These are phyloP conservation scores for Ichneumon xanthorius DNA, from an alignment of 2,888 invertebrate genomes.

Conservation along the genomic window DNA sequence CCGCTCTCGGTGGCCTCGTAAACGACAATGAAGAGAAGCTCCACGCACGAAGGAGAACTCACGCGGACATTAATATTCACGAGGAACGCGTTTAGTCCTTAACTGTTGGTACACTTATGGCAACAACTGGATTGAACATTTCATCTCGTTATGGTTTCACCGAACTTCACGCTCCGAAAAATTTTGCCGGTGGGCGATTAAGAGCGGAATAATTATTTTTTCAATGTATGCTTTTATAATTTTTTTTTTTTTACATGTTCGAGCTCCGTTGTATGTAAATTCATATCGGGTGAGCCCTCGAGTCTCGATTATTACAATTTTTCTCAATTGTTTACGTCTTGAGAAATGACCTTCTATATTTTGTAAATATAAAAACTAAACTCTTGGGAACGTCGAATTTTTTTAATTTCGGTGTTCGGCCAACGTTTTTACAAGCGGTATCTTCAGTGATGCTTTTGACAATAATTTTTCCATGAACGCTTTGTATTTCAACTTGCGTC, in stretches of 20 bases:
- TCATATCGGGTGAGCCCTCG: no score
- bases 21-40: conserved; percentile 4
- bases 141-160: conserved; percentile 52
- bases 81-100: background rate
- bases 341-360: background rate
- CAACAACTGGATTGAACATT: background rate
- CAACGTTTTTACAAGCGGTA: no score
- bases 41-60: background rate
- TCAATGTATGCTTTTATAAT: conserved; percentile 5
- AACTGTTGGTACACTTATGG: conserved; percentile 13
- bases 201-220: conserved; percentile 47
- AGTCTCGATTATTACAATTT: background rate
- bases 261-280: background rate
- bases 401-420: no score
- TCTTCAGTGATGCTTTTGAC: background rate
- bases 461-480: background rate
- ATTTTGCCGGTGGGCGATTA: conserved; percentile 18
- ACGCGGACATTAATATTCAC: conserved; percentile 9
- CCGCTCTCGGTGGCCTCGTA: background rate
- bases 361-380: background rate
- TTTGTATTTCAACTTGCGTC: background rate
- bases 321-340: background rate
- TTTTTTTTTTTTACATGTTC: background rate
- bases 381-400: no score
- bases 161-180: conserved; percentile 58